phyloP scores from a whole-genome alignment of 2,113 vertebrate genomes.

The Brachyhypopomus occidentalis region DNA sequence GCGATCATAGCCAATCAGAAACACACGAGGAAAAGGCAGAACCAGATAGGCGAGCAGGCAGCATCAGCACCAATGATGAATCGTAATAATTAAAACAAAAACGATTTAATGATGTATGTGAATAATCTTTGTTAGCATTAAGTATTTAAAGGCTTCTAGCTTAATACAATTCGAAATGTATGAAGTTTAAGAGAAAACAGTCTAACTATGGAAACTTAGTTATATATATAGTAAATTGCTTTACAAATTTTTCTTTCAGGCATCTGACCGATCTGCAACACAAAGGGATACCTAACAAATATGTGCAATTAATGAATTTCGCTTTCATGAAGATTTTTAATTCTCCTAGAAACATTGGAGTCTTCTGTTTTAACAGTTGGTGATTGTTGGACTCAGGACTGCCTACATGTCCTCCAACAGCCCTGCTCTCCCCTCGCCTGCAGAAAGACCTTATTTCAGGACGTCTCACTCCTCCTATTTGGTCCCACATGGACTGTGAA shows the following conservation, averaged over 20 bases:
- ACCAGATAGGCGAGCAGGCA: constrained; percentile 6
- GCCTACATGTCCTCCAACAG: background rate
- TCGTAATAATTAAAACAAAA: too few relatives aligned
- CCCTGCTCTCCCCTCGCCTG: background rate
- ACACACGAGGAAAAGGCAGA: background rate
- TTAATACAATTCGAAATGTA: background rate
- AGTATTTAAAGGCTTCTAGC: background rate
- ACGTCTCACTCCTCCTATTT: background rate
- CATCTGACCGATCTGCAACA: background rate
- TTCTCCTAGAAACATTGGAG: background rate
- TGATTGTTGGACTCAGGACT: background rate
- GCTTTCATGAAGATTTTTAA: background rate
- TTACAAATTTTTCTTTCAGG: background rate
- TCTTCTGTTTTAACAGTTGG: background rate
- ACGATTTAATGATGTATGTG: background rate
- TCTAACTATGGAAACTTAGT: background rate
- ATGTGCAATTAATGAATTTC: background rate
- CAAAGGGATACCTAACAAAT: background rate
- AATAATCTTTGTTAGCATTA: background rate
- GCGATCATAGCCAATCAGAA: constrained; percentile 48
- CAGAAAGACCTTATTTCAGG: background rate
- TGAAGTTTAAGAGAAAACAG: background rate
- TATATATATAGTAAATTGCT: background rate
- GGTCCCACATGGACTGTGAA: background rate
- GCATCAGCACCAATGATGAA: constrained; percentile 38